phyloP scores from a whole-genome alignment of 2,888 invertebrate genomes.

The Germaria angustata region DNA sequence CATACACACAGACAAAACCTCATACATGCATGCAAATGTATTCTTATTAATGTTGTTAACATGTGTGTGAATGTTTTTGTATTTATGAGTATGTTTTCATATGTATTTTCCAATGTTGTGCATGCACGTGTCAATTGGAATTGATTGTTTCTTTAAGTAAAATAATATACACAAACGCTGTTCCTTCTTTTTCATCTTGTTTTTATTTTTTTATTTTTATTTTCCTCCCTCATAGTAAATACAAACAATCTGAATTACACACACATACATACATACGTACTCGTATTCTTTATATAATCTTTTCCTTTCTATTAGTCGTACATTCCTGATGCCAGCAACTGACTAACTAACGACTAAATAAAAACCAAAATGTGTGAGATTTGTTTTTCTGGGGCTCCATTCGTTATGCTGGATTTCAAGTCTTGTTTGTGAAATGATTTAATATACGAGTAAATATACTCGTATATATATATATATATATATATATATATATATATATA shows the following conservation, averaged over 20 bases:
- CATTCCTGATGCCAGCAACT: not conserved
- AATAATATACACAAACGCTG: constrained; percentile 30
- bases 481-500: too few species aligned
- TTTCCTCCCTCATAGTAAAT: constrained; percentile 47
- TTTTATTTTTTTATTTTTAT: not conserved
- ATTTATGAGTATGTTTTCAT: not conserved
- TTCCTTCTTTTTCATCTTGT: not conserved
- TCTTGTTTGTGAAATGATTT: constrained; percentile 61
- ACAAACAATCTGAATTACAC: not conserved
- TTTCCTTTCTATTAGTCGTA: constrained; percentile 5
- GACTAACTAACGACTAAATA: constrained; percentile 14
- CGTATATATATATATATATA: too few species aligned
- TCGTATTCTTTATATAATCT: constrained; percentile 15
- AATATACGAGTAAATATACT: too few species aligned
- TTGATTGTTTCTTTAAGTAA: constrained; percentile 58
- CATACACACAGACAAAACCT: not conserved
- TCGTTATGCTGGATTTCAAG: constrained; percentile 5
- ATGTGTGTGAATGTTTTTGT: not conserved
- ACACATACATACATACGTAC: not conserved
- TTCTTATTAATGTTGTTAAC: not conserved
- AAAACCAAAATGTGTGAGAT: constrained; percentile 44
- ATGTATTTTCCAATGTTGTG: constrained; percentile 44
- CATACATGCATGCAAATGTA: not conserved
- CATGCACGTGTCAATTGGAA: constrained; percentile 63
- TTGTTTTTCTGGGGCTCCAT: not conserved